A percentile compares a stretch with the other conserved stretches of the same genome.
phyloP scores from a whole-genome alignment of 1,140 invertebrate genomes.

The Oreohelix idahoensis region DNA sequence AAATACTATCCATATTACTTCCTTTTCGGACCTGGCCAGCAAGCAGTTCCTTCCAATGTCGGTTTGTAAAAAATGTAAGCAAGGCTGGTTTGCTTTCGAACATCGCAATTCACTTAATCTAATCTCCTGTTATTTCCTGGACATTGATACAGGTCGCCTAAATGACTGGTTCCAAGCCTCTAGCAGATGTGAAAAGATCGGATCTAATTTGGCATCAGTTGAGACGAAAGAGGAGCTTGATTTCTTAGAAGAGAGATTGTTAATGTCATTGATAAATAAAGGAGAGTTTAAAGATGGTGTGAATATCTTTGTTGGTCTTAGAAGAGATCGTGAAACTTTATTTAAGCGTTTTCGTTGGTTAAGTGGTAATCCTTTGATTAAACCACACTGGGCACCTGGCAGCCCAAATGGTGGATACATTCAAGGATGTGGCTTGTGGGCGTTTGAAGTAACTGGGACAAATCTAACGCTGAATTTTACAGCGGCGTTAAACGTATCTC shows the following conservation, averaged over 20 bases:
- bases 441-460: background rate
- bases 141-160: background rate
- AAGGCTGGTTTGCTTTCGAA: background rate
- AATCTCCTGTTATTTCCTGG: background rate
- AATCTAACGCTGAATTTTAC: background rate
- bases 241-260: background rate
- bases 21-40: background rate
- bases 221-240: background rate
- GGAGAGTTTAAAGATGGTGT: background rate
- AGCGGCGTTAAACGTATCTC: background rate
- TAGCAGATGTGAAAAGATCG: background rate
- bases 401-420: background rate
- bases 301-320: background rate
- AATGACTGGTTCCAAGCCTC: background rate
- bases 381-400: background rate
- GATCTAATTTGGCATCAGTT: background rate
- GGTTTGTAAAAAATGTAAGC: background rate
- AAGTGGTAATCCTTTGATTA: background rate
- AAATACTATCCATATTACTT: background rate
- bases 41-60: background rate
- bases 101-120: background rate
- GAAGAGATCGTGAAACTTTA: background rate
- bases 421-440: background rate
- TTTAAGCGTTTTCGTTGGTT: background rate
- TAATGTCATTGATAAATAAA: background rate